Evolutionary conservation across 2,113 vertebrate genomes (phyloP).

Genomic region (Erinaceus europaeus): DNA sequence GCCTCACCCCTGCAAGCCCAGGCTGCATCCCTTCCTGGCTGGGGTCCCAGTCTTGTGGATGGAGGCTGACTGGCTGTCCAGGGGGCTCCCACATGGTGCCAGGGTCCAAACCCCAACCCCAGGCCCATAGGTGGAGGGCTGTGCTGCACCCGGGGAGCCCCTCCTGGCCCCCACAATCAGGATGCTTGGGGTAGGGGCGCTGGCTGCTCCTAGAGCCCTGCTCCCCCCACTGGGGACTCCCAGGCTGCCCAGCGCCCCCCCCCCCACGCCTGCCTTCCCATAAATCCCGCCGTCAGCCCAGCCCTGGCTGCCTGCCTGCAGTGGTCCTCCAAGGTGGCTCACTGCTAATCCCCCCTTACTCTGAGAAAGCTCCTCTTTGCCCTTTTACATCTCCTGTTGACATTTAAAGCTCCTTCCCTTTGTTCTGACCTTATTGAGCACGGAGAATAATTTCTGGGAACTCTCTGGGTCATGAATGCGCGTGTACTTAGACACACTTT

Average conservation of each 20-base stretch:
- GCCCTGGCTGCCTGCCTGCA: fast-evolving
- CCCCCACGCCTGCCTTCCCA: too few relatives aligned
- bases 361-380: slow-evolving; percentile 39
- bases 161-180: too few relatives aligned
- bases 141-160: neutral
- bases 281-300: too few relatives aligned
- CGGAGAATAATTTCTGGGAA: slow-evolving; percentile 49
- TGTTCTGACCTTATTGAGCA: slow-evolving; percentile 56
- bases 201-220: neutral
- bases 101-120: fast-evolving
- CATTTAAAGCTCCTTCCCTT: slow-evolving; percentile 57
- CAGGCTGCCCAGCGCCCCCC: too few relatives aligned
- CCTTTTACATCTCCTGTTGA: slow-evolving; percentile 53
- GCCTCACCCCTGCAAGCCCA: too few relatives aligned
- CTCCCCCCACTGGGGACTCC: neutral
- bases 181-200: neutral
- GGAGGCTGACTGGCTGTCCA: neutral
- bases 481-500: too few relatives aligned
- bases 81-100: too few relatives aligned
- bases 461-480: slow-evolving; percentile 44
- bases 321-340: neutral
- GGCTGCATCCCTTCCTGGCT: too few relatives aligned
- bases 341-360: slow-evolving; percentile 27
- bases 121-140: neutral
- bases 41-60: neutral